Conservation (phyloP, 2,888 invertebrate species). For the Catocala fraxini region DNA sequence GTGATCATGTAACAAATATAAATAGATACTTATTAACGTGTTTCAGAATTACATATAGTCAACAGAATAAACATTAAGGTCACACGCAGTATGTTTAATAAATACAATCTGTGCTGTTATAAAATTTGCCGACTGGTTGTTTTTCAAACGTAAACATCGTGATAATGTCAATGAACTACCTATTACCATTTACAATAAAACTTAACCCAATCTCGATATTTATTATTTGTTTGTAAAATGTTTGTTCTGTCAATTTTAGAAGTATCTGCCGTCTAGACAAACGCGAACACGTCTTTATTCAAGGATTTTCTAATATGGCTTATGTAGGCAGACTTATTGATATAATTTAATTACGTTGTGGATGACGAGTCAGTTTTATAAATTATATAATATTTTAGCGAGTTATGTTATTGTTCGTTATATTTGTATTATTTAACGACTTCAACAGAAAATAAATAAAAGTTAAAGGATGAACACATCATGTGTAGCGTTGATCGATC, state of each 20-base stretch:
- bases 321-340: too few species aligned
- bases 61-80: not conserved
- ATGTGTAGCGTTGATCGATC: not conserved
- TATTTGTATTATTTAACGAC: too few species aligned
- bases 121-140: slow-evolving; percentile 22
- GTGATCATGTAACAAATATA: not conserved
- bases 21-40: not conserved
- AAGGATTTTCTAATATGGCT: too few species aligned
- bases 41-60: too few species aligned
- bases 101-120: not conserved
- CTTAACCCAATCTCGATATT: too few species aligned
- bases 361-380: not conserved
- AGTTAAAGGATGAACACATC: not conserved
- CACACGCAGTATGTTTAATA: not conserved
- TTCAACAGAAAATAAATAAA: too few species aligned
- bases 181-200: too few species aligned
- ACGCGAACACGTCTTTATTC: too few species aligned
- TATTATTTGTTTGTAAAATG: too few species aligned
- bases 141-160: slow-evolving; percentile 27
- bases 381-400: not conserved
- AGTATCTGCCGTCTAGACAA: too few species aligned
- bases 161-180: slow-evolving; percentile 12
- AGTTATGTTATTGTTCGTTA: not conserved
- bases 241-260: too few species aligned
- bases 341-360: too few species aligned